phyloP scores from a whole-genome alignment of 2,888 invertebrate genomes.

The Petrolisthes manimaculis region DNA sequence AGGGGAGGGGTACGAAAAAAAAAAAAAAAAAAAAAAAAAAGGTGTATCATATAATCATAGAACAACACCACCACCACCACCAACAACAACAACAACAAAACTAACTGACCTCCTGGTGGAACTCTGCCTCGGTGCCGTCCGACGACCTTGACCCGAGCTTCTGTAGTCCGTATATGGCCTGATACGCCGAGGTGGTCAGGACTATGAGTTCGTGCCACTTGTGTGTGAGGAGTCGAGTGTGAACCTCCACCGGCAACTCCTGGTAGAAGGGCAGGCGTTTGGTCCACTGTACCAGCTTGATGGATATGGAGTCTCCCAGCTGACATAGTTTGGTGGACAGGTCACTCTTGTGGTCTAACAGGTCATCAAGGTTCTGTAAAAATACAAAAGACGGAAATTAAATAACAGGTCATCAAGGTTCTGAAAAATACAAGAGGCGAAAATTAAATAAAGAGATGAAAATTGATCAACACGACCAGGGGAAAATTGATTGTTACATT shows the following conservation, averaged over 20 bases:
- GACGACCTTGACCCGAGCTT: slow-evolving; percentile 64
- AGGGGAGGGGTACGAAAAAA: too few relatives aligned
- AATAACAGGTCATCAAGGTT: not conserved
- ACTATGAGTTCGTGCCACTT: slow-evolving; percentile 98
- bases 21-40: too few relatives aligned
- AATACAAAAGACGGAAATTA: not conserved
- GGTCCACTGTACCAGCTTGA: slow-evolving; percentile 98
- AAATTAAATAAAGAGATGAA: too few relatives aligned
- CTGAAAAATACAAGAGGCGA: too few relatives aligned
- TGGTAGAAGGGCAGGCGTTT: slow-evolving; percentile 96
- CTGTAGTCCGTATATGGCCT: slow-evolving; percentile 83
- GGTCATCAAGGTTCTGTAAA: slow-evolving; percentile 87
- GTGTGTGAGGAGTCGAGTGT: slow-evolving; percentile 94
- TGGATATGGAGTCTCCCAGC: slow-evolving; percentile 97
- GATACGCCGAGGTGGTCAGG: slow-evolving; percentile 92
- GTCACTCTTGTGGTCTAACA: slow-evolving; percentile 89
- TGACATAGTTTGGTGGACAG: slow-evolving; percentile 92
- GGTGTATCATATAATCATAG: too few relatives aligned
- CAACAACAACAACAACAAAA: too few relatives aligned
- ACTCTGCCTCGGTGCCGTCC: slow-evolving; percentile 80
- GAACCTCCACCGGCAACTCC: slow-evolving; percentile 93
- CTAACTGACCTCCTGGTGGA: slow-evolving; percentile 83
- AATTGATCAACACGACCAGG: not conserved
- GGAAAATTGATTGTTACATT: too few relatives aligned
- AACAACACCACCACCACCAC: too few relatives aligned